phyloP scores from a whole-genome alignment of 1,140 invertebrate genomes.

The Megalonaias nervosa region DNA sequence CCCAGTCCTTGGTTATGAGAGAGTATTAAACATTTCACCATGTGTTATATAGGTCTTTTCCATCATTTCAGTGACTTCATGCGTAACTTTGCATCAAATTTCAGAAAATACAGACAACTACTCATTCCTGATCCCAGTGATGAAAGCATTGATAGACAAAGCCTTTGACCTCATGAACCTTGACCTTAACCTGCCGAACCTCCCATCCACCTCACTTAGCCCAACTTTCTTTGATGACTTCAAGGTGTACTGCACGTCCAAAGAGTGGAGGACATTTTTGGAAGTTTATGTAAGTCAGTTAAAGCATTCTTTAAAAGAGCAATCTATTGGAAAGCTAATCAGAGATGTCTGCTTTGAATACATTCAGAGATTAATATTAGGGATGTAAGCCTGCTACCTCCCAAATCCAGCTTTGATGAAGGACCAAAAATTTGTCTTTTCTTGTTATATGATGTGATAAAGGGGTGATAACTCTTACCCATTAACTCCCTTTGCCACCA shows the following conservation, averaged over 20 bases:
- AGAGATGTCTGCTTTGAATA: too few species aligned
- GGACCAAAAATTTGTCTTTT: too few species aligned
- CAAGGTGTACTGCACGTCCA: slow-evolving; percentile 74
- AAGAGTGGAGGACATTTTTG: slow-evolving; percentile 77
- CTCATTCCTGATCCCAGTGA: slow-evolving; percentile 78
- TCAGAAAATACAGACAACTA: slow-evolving; percentile 72
- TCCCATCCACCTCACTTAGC: slow-evolving; percentile 74
- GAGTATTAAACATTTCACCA: too few species aligned
- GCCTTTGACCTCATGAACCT: slow-evolving; percentile 73
- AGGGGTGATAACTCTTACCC: too few species aligned
- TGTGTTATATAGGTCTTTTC: too few species aligned
- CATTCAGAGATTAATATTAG: too few species aligned
- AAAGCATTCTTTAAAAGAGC: not conserved
- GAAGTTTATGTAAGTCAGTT: slow-evolving; percentile 73
- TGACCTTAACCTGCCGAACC: slow-evolving; percentile 73
- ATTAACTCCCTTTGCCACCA: too few species aligned
- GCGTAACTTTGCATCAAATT: slow-evolving; percentile 17
- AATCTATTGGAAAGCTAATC: too few species aligned
- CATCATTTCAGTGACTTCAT: not conserved
- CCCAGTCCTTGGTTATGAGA: too few species aligned
- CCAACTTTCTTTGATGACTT: slow-evolving; percentile 79
- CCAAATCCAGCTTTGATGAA: too few species aligned
- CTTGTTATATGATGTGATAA: too few species aligned
- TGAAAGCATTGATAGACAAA: slow-evolving; percentile 79
- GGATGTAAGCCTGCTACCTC: too few species aligned